Evolutionary conservation across 2,113 vertebrate species (phyloP), one percentile per base, ranked within the genome.

Genomic region (Hypomesus transpacificus): DNA sequence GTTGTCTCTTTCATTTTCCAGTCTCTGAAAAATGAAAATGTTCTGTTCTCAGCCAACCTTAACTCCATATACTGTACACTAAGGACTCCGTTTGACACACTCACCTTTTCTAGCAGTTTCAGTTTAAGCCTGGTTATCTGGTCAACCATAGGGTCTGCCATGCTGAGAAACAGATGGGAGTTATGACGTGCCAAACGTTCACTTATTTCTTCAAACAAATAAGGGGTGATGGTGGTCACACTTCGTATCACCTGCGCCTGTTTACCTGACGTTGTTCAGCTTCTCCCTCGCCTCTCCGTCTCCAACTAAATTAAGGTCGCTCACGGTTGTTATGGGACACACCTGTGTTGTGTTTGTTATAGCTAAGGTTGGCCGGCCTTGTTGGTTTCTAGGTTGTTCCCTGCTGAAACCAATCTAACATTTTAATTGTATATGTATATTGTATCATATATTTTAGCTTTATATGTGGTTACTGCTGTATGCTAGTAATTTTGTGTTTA

Each of bases 41-140:
- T 58, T 3, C 18, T 20, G 7, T 60, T 17, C 31, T 46, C 59
- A 69, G 26, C 6, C 17, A 20, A 18, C 24, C 31, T 22, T 52
- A 52, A 39, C 24, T 31, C 17, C 24, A 14, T 16, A 18, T 54
- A 54, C 14, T 54, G 53, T 54, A 54, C 53, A 14, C 11, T 14
- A 54, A 14, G 1, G 18, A 17, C 16, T 17, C 4, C n/a, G 21
- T n/a, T 26, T 20, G 3, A 64, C 0, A 31, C 46, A 24, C 78
- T 80, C 80, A 95, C 94, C 93, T 94, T 94, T 77, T 94, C 88
- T 16, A 95, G 79, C 34, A 94, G 86, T 70, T 81, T 94, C 58
- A 96, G 77, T 53, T 89, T 92, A 66, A 96, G 85, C 1, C 20
- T 87, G 26, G 91, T 83, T 86, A 95, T 88, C 50, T 92, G 89